Base-by-base conservation (phyloP, 2,113 vertebrate species). In the Hyperoodon ampullatus region DNA sequence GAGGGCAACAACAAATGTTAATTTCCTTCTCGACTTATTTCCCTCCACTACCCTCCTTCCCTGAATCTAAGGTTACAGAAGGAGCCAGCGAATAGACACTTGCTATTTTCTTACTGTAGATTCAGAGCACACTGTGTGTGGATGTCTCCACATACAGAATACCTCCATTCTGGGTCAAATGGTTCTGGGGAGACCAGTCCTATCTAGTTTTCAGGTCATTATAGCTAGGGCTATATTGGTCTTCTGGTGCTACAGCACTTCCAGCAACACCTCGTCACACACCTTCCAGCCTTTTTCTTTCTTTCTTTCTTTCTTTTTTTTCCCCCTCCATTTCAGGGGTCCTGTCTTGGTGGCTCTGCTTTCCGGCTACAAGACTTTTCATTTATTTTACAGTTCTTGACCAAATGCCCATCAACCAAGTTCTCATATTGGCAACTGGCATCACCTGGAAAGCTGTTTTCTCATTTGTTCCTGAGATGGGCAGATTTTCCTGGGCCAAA, bases 391-490 rank as follows among this genome's bases (percentile, higher is more conserved):
- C 35, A 75, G 50, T 74, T 39, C 53, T 80, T 65, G 44, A 53
- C 72, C 53, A 93, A 70, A 47, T 72, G 83, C 75, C 65, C 44
- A 81, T 44, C n/a, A 81, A 96, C n/a, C 44, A 50, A 84, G 53
- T 82, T 61, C 68, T 94, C 83, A 65, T 30, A 15, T 4, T 16
- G 60, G 72, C 0, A 0, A 74, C 13, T 75, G 88, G 81, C 33
- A 96, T 44, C 77, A 74, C 95, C 86, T 94, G 77, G 93, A 96
- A 98, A 97, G 35, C 66, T 42, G 80, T 81, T 94, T 72, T 82
- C 11, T 90, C 78, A 61, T 84, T 86, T 75, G 85, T 78, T 95
- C 93, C 84, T 4, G 0, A 84, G 24, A 58, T 55, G 23, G 44
- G 44, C 42, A 55, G 47, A 26, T 94, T 94, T 98, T 77, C 77